These are phyloP conservation scores for Enteromius fasciolatus DNA, from an alignment of 2,797 vertebrate genomes.

Conservation along the genomic window DNA sequence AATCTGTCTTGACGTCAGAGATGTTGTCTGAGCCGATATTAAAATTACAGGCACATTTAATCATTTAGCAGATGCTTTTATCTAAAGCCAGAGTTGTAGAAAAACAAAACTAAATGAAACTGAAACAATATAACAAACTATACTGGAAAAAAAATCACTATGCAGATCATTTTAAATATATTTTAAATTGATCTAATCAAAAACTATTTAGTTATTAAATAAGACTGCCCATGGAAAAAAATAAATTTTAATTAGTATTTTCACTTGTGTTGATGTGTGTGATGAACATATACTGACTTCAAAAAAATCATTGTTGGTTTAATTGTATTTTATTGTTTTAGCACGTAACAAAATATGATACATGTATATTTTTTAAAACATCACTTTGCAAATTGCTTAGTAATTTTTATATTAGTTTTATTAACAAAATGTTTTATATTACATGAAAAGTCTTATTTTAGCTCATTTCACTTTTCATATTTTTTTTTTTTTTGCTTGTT, in stretches of 20 bases:
- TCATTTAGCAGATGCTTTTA: background rate
- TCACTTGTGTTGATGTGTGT: background rate
- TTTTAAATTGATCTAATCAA: background rate
- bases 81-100: background rate
- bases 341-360: background rate
- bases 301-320: background rate
- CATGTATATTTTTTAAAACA: too few species aligned
- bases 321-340: background rate
- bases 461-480: background rate
- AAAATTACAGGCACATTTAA: background rate
- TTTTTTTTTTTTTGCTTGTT: background rate
- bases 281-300: background rate
- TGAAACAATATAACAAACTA: background rate
- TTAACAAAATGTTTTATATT: background rate
- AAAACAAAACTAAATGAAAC: too few species aligned
- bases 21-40: constrained; percentile 64
- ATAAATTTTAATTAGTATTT: background rate
- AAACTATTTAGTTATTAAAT: background rate
- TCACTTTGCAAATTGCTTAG: background rate
- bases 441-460: background rate
- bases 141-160: background rate
- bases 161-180: background rate
- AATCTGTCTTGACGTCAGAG: constrained; percentile 2
- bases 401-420: background rate
- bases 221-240: background rate